Conservation (phyloP, 2,797 vertebrate genomes). For the Mus minutoides region DNA sequence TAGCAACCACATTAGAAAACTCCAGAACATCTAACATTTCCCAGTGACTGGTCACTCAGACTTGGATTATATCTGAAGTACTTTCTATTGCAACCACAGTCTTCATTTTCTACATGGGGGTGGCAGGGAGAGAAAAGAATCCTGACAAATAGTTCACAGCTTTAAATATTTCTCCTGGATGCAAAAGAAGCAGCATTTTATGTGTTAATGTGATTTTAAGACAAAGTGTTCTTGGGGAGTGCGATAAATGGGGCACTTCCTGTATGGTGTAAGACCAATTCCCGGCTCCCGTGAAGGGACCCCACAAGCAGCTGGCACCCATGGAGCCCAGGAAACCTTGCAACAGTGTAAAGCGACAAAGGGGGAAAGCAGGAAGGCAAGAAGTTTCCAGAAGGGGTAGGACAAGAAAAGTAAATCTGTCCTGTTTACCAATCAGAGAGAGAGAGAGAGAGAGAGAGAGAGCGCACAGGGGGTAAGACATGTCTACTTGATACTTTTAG, state of each 20-base stretch:
- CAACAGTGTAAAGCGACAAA: background rate
- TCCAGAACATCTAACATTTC: background rate
- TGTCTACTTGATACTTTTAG: fast-evolving
- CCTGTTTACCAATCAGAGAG: background rate
- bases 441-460: background rate
- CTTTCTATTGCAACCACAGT: background rate
- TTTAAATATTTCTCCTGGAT: slow-evolving; percentile 43
- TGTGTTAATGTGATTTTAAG: background rate
- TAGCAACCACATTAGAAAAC: background rate
- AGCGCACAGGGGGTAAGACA: no score
- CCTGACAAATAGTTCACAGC: slow-evolving; percentile 1
- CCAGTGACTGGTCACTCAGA: background rate
- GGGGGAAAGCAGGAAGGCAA: background rate
- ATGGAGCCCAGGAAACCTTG: background rate
- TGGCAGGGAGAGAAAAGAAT: background rate
- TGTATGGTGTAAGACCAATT: background rate
- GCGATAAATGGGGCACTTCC: fast-evolving
- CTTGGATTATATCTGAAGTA: background rate
- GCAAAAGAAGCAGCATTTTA: background rate
- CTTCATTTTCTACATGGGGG: background rate
- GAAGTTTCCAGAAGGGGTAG: fast-evolving
- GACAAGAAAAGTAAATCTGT: background rate
- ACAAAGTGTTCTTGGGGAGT: background rate
- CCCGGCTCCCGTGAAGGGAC: background rate
- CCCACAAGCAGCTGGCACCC: background rate